Conservation (phyloP, 2,797 vertebrate genomes). For the Lithobates pipiens region DNA sequence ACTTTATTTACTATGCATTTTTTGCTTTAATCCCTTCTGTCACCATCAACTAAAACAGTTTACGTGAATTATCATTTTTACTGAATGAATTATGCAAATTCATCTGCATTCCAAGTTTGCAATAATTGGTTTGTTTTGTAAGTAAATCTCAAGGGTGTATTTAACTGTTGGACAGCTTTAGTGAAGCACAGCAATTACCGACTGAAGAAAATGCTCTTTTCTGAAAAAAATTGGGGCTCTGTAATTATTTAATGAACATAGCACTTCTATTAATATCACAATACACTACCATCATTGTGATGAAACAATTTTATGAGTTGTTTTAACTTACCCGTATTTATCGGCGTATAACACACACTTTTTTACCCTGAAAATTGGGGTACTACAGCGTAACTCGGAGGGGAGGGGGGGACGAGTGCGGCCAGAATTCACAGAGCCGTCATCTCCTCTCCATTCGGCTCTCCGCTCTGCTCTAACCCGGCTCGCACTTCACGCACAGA, state of each 20-base stretch:
- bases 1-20: not conserved
- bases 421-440: too few relatives aligned
- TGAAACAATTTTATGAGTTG: not conserved
- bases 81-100: conserved; percentile 56
- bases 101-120: conserved; percentile 27
- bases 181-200: conserved; percentile 28
- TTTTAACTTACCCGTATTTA: too few relatives aligned
- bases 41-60: conserved; percentile 8
- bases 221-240: conserved; percentile 28
- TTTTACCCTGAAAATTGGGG: too few relatives aligned
- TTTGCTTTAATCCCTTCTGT: not conserved
- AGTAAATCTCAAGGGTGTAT: conserved; percentile 51
- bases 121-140: conserved; percentile 49
- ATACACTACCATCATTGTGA: not conserved
- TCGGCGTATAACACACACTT: too few relatives aligned
- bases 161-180: conserved; percentile 53
- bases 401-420: too few relatives aligned
- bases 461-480: too few relatives aligned
- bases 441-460: too few relatives aligned
- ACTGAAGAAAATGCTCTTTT: conserved; percentile 31
- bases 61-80: conserved; percentile 52
- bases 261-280: conserved; percentile 13
- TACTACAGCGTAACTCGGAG: too few relatives aligned
- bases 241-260: conserved; percentile 45
- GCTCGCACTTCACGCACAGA: too few relatives aligned